Evolutionary conservation across 2,113 vertebrate genomes (phyloP).

Genomic region (Tautogolabrus adspersus): DNA sequence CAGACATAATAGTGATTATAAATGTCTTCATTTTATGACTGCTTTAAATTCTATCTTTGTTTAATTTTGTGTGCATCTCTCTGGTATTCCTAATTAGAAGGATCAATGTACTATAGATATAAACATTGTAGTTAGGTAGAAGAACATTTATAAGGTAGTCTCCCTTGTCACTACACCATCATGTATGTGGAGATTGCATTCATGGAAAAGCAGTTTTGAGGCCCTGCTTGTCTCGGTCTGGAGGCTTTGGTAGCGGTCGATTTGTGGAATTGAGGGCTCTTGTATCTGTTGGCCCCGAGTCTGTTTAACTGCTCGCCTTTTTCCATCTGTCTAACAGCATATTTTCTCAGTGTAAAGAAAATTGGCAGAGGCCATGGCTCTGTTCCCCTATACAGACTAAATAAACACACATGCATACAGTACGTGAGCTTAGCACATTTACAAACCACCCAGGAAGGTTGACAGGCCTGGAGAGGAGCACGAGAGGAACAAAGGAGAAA

Average conservation of each 20-base stretch:
- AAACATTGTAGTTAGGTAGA: too few species aligned
- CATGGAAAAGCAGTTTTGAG: too few species aligned
- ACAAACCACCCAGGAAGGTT: slow-evolving; percentile 67
- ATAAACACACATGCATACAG: slow-evolving; percentile 77
- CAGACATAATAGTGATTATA: not conserved
- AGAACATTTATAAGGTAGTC: too few species aligned
- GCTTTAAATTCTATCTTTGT: not conserved
- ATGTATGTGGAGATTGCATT: too few species aligned
- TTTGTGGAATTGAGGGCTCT: slow-evolving; percentile 40
- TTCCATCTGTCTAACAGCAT: slow-evolving; percentile 77
- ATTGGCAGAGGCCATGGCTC: slow-evolving; percentile 73
- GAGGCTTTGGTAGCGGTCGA: slow-evolving; percentile 35
- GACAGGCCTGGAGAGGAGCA: slow-evolving; percentile 16
- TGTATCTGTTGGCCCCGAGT: slow-evolving; percentile 80
- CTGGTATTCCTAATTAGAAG: not conserved
- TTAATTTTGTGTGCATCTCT: not conserved
- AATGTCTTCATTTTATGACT: not conserved
- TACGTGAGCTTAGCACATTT: slow-evolving; percentile 52
- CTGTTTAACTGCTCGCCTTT: slow-evolving; percentile 73
- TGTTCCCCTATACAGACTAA: slow-evolving; percentile 83
- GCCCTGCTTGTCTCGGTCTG: not conserved
- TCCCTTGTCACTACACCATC: too few species aligned
- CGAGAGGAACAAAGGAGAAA: slow-evolving; percentile 37
- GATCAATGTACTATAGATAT: not conserved
- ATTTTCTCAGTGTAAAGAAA: slow-evolving; percentile 83